Conservation (phyloP, 2,113 vertebrate species). For the Carassius carassius region DNA sequence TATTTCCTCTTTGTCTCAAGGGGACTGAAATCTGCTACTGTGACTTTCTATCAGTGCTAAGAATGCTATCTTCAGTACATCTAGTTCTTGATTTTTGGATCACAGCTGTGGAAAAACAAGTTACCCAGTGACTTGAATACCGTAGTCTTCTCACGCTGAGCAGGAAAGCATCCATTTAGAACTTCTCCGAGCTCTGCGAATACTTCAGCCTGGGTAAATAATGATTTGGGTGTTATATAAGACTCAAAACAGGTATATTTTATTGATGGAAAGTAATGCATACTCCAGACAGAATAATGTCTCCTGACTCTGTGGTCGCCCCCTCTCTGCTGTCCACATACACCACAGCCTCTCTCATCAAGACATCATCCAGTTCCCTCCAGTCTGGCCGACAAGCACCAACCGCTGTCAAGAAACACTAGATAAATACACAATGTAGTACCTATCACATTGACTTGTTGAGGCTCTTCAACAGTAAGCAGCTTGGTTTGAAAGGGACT, state of each 20-base stretch:
- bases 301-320: conserved; percentile 85
- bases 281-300: conserved; percentile 90
- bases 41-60: not conserved
- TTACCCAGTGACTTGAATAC: conserved; percentile 97
- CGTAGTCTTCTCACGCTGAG: conserved; percentile 85
- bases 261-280: conserved; percentile 6
- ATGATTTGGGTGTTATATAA: not conserved
- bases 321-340: conserved; percentile 90
- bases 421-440: not conserved
- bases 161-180: conserved; percentile 83
- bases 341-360: conserved; percentile 85
- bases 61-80: not conserved
- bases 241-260: too few relatives aligned
- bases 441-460: not conserved
- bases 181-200: conserved; percentile 95
- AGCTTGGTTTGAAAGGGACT: not conserved
- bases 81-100: not conserved
- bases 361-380: conserved; percentile 87
- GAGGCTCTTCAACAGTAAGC: not conserved
- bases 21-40: not conserved
- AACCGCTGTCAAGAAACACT: conserved; percentile 74
- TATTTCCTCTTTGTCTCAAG: not conserved
- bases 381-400: conserved; percentile 92
- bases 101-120: not conserved
- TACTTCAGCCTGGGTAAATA: conserved; percentile 79